Evolutionary conservation across 2,797 vertebrate genomes (phyloP).

Genomic region (Nothura maculosa): DNA sequence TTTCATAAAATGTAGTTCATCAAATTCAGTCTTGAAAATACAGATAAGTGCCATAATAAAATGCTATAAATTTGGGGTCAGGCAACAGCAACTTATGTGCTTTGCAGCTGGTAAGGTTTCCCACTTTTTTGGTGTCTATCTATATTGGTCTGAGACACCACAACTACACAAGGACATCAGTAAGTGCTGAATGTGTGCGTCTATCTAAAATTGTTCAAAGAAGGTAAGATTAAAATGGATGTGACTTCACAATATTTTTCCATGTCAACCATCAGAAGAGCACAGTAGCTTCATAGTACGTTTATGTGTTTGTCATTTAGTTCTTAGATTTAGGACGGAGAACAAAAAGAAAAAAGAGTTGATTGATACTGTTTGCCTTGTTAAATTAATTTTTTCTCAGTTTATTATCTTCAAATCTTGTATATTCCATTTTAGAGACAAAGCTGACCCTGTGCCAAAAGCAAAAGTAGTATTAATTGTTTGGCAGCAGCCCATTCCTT

Average conservation of each 20-base stretch:
- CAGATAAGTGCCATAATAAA: neutral
- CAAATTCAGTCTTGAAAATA: neutral
- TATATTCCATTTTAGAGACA: conserved; percentile 19
- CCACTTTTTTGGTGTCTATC: neutral
- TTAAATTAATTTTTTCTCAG: neutral
- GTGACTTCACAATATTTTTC: neutral
- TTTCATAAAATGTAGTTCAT: neutral
- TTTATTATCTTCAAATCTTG: neutral
- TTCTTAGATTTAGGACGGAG: neutral
- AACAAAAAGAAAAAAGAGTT: neutral
- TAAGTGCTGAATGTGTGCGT: neutral
- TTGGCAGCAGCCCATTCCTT: conserved; percentile 29
- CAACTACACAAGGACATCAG: neutral
- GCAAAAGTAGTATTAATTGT: neutral
- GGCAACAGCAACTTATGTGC: neutral
- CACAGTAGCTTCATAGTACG: neutral
- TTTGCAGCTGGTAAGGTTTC: neutral
- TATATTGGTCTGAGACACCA: neutral
- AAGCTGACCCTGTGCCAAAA: neutral
- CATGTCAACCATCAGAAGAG: neutral
- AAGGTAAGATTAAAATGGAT: neutral
- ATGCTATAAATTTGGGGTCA: neutral
- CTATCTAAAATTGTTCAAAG: neutral
- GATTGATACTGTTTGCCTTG: neutral
- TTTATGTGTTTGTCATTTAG: neutral